Conservation (phyloP, 92 coral and sea anemone genomes). For the Umimayanthus chanpuru region DNA sequence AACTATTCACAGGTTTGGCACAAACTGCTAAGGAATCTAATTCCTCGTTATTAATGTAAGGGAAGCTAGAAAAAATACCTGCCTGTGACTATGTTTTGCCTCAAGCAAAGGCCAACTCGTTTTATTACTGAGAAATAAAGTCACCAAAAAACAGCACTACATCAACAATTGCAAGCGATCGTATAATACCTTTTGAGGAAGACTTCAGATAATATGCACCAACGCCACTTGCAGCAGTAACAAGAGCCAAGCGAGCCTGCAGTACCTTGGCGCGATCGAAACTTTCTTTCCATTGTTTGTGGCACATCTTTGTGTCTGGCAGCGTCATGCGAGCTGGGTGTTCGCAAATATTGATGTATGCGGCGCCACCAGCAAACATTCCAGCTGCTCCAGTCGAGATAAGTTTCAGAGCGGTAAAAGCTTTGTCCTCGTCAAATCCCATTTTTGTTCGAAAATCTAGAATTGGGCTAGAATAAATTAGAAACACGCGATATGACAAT, state of each 20-base stretch:
- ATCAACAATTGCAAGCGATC: background rate
- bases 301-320: conserved; percentile 72
- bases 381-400: conserved; percentile 71
- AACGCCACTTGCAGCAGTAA: conserved; percentile 51
- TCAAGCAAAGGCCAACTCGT: too few relatives aligned
- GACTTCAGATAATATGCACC: conserved; percentile 78
- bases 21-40: too few relatives aligned
- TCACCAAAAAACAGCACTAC: too few relatives aligned
- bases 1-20: too few relatives aligned
- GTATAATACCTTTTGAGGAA: conserved; percentile 19
- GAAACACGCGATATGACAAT: background rate
- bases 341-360: conserved; percentile 75
- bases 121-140: too few relatives aligned
- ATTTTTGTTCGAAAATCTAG: conserved; percentile 35
- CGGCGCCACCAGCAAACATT: conserved; percentile 72
- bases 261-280: conserved; percentile 71
- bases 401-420: conserved; percentile 64
- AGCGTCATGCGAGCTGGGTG: conserved; percentile 85
- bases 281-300: conserved; percentile 74
- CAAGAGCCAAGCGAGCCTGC: conserved; percentile 69
- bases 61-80: too few relatives aligned
- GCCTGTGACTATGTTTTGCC: too few relatives aligned
- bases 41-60: too few relatives aligned
- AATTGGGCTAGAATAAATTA: too few relatives aligned
- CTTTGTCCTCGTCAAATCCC: conserved; percentile 73